These are phyloP conservation scores for Oenanthe melanoleuca DNA, from an alignment of 2,113 vertebrate genomes.

Conservation along the genomic window DNA sequence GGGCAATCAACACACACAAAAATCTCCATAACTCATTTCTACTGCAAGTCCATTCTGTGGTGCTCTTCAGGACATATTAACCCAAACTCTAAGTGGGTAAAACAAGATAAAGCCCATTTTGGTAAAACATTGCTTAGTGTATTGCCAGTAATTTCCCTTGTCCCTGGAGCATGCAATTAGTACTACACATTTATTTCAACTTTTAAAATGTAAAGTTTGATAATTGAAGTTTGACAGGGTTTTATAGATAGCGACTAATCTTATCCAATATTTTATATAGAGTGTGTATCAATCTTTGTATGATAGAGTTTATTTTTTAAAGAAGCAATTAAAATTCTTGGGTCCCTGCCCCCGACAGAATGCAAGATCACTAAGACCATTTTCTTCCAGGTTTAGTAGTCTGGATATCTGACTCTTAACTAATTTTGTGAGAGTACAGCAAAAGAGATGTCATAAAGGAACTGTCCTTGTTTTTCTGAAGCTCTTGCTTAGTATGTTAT, in stretches of 20 bases:
- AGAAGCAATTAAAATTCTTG: not conserved
- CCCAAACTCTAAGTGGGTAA: not conserved
- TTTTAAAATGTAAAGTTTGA: not conserved
- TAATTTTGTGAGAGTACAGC: not conserved
- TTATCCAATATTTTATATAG: not conserved
- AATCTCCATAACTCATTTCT: rapidly evolving
- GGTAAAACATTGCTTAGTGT: not conserved
- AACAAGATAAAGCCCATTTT: not conserved
- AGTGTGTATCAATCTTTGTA: not conserved
- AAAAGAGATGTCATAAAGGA: not conserved
- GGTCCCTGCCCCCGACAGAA: not conserved
- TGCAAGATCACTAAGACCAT: not conserved
- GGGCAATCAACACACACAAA: not conserved
- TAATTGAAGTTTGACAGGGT: constrained; percentile 12
- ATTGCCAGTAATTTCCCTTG: not conserved
- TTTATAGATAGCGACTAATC: constrained; percentile 31
- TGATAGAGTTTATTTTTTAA: not conserved
- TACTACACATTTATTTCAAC: not conserved
- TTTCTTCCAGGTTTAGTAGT: not conserved
- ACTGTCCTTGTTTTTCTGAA: not conserved
- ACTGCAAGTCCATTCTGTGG: not conserved
- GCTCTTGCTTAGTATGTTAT: not conserved
- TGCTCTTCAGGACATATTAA: not conserved
- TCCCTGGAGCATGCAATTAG: not conserved
- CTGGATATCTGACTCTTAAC: constrained; percentile 7